Conservation (phyloP, 2,113 vertebrate genomes). For the Probosciger aterrimus region DNA sequence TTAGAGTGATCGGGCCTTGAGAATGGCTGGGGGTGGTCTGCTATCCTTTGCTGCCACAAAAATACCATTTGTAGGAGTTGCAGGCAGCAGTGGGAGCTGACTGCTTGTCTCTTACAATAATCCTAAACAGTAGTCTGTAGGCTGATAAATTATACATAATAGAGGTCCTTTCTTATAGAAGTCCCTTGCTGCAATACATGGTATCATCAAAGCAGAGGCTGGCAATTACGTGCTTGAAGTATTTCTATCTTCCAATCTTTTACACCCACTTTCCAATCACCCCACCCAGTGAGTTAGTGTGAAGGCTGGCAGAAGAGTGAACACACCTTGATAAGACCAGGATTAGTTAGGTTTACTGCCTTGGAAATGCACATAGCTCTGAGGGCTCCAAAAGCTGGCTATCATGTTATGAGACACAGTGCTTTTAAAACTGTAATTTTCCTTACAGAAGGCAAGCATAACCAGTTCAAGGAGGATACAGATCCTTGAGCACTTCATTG, state of each 20-base stretch:
- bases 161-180: not conserved
- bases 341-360: not conserved
- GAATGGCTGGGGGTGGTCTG: not conserved
- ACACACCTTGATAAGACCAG: not conserved
- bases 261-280: not conserved
- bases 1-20: not conserved
- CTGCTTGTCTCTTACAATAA: not conserved
- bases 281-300: fast-evolving
- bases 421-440: not conserved
- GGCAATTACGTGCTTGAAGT: not conserved
- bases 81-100: not conserved
- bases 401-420: not conserved
- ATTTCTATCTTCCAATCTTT: not conserved
- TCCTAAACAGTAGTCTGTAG: not conserved
- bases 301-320: not conserved
- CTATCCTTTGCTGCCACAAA: not conserved
- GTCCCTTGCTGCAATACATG: not conserved
- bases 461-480: not conserved
- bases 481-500: not conserved
- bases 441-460: not conserved
- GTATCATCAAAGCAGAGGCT: not conserved
- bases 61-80: not conserved
- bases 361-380: not conserved
- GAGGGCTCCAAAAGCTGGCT: not conserved
- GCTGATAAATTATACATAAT: not conserved